phyloP scores from a whole-genome alignment of 2,113 vertebrate species.

The Brachyhypopomus gauderio region DNA sequence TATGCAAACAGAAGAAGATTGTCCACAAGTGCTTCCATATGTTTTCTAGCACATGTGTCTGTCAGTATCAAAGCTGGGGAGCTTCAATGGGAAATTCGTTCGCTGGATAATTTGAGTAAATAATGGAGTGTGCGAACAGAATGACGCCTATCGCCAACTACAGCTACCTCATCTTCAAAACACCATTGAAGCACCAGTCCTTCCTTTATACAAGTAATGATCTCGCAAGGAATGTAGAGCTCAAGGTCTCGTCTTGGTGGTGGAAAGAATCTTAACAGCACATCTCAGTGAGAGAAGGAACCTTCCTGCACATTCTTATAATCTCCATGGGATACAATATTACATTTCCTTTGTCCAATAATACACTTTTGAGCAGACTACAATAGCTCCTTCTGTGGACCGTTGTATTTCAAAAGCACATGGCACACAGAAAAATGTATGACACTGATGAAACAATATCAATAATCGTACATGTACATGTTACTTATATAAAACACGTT shows the following conservation, averaged over 20 bases:
- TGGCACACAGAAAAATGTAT: background rate
- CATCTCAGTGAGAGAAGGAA: conserved; percentile 27
- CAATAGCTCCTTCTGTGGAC: background rate
- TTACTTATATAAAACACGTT: too few species aligned
- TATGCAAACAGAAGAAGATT: conserved; percentile 67
- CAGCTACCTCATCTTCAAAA: conserved; percentile 5
- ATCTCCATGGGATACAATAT: conserved; percentile 36
- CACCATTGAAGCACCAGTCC: conserved; percentile 23
- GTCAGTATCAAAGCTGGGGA: conserved; percentile 26
- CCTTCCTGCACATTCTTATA: conserved; percentile 23
- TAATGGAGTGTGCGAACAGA: background rate
- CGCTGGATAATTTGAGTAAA: background rate
- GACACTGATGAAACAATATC: background rate
- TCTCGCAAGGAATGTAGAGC: conserved; percentile 24
- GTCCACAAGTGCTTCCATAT: conserved; percentile 57
- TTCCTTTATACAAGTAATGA: conserved; percentile 36
- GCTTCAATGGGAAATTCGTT: conserved; percentile 24
- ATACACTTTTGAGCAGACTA: background rate
- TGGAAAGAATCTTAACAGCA: conserved; percentile 31
- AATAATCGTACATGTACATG: too few species aligned
- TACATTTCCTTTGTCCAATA: conserved; percentile 30
- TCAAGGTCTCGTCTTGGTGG: conserved; percentile 15
- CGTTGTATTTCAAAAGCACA: background rate
- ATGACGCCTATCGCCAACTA: background rate
- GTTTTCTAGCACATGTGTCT: conserved; percentile 30